Conservation (phyloP, 1,140 invertebrate genomes). For the Heliconius nattereri region DNA sequence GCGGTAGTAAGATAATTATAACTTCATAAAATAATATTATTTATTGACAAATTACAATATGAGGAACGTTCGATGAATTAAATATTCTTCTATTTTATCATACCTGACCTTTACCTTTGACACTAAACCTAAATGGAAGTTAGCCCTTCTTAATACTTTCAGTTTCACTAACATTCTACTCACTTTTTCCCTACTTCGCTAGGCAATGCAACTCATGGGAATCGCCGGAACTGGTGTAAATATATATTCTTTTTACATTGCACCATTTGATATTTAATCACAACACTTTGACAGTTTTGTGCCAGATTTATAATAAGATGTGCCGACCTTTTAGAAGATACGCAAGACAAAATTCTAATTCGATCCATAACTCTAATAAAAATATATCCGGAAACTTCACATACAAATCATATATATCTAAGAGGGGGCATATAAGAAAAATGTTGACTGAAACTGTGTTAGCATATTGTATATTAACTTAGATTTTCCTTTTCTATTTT, state of each 20-base stretch:
- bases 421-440: constrained; percentile 46
- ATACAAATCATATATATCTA: constrained; percentile 32
- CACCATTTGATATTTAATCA: constrained; percentile 69
- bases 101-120: constrained; percentile 27
- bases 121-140: constrained; percentile 26
- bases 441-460: constrained; percentile 41
- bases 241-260: constrained; percentile 82
- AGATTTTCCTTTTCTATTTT: background rate
- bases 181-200: constrained; percentile 69
- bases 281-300: constrained; percentile 48
- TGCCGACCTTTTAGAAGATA: constrained; percentile 51
- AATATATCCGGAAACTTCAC: constrained; percentile 26
- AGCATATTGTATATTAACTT: background rate
- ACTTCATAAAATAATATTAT: too few species aligned
- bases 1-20: too few species aligned
- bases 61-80: constrained; percentile 26
- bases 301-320: constrained; percentile 41
- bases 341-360: constrained; percentile 36
- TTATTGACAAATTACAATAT: background rate
- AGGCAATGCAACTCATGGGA: constrained; percentile 95
- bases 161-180: constrained; percentile 65
- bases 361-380: constrained; percentile 23
- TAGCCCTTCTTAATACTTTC: constrained; percentile 21
- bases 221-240: constrained; percentile 92
- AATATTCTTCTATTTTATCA: constrained; percentile 25